Percentiles rank a stretch among this genome's conserved stretches.
Conservation (phyloP, 2,888 invertebrate species). For the Aproaerema taeniolella region DNA sequence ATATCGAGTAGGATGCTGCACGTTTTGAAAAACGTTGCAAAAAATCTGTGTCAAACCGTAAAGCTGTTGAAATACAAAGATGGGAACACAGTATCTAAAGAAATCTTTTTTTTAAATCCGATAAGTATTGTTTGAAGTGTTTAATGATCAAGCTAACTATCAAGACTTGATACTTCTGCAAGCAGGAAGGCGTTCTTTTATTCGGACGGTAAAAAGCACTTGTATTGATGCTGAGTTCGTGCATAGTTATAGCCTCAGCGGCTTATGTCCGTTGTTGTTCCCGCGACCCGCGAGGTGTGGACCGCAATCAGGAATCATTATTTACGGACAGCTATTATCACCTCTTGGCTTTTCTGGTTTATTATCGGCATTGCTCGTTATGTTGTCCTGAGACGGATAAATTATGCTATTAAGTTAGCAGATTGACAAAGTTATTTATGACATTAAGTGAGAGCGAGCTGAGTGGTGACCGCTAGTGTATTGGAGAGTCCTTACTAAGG, state of each 20-base stretch:
- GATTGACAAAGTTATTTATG: constrained; percentile 77
- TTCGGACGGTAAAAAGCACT: constrained; percentile 20
- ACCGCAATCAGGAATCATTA: constrained; percentile 74
- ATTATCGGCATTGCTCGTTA: constrained; percentile 75
- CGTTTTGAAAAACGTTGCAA: too few relatives aligned
- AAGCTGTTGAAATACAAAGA: too few relatives aligned
- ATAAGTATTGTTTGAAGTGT: too few relatives aligned
- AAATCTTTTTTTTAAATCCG: too few relatives aligned
- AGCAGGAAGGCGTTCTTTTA: constrained; percentile 34
- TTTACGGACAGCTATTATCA: constrained; percentile 76
- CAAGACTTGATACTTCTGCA: too few relatives aligned
- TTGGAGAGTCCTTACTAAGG: constrained; percentile 24
- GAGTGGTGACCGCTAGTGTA: constrained; percentile 54
- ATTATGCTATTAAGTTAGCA: constrained; percentile 77
- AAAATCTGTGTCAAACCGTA: too few relatives aligned
- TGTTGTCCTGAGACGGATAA: constrained; percentile 73
- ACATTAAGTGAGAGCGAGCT: constrained; percentile 62
- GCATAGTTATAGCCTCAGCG: constrained; percentile 22
- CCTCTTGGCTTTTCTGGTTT: constrained; percentile 76
- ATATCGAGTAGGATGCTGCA: too few relatives aligned
- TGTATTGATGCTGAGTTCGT: constrained; percentile 9
- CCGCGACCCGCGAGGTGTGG: constrained; percentile 55
- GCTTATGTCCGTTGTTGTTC: constrained; percentile 29
- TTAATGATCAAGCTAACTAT: too few relatives aligned
- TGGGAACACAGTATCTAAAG: too few relatives aligned